Evolutionary conservation across 2,113 vertebrate genomes (phyloP), one percentile per base, ranked within the genome.

Genomic region (Urocolius indicus): DNA sequence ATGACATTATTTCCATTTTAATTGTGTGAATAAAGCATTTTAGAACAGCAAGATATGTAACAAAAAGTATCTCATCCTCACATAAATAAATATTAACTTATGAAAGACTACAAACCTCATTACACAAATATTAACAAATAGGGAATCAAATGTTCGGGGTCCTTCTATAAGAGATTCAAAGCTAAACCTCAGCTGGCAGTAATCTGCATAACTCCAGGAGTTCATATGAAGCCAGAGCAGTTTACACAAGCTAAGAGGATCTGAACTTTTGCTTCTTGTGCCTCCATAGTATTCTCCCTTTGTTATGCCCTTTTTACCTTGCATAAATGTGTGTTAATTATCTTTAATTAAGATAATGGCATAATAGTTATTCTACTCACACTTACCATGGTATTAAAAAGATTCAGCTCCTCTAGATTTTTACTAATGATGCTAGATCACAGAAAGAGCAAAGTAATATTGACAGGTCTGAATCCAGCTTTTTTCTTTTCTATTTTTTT

Each of bases 251-350:
- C 75, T 45, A 55, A 71, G 84, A 91, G 68, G 48, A 55, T 11
- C 65, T 95, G 76, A 96, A 94, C 93, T 94, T 89, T 43, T 77
- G 57, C 72, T 94, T 93, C 82, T 79, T 74, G 14, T 83, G 81
- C 63, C 93, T 93, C 94, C 30, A 19, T 55, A 93, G 85, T 83
- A 91, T 89, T 92, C 76, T 78, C 38, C 72, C 41, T 59, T 81
- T 94, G 90, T 84, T 85, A 32, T 45, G 76, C 76, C 87, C 90
- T 95, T 96, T 94, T 92, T 93, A 95, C 83, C 90, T 90, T 80
- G 79, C 92, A 96, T 94, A 94, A 94, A 81, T 93, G 73, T 21
- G 57, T 52, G 72, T 72, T 92, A 95, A 95, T 96, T 86, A 93
- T 67, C 57, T 93, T 81, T 90, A 94, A 96, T 88, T 90, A 96